Base-by-base conservation (phyloP, 2,888 invertebrate genomes). In the Andrena trimmerana region DNA sequence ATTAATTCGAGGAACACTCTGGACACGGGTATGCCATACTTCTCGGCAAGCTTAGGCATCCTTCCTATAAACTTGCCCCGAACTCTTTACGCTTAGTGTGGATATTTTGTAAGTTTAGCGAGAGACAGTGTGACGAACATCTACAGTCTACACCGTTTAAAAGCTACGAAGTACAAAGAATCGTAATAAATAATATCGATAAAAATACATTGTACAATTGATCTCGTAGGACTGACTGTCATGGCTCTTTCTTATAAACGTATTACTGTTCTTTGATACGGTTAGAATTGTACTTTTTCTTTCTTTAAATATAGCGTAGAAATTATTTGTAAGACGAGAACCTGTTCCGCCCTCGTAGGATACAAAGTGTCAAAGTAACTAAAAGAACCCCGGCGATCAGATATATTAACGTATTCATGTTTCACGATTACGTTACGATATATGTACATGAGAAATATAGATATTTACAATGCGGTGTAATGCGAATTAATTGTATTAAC, bases 121-220 rank as follows among this genome's bases (percentile, higher is more conserved):
- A 74, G 74, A 70, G 65, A 82, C 66, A 71, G 27, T 66, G 50
- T 67, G 42, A 60, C 31, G 27, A 70, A 66, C 78, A 60, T 59
- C 36, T 59, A 72, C 31, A 52, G 54, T 59, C 36, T 59, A 68
- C 31, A 52, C 24, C 36, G 48, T 36, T 71, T 70, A 74, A 31
- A 75, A 78, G 50, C 52, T 84, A 75, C n/a, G 24, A 77, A 78
- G 54, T 84, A 84, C 52, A 83, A 83, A 75, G 68, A 71, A 84
- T 68, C 62, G n/a, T 83, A 78, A 71, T 83, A 83, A 84, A 83
- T 83, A 83, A 84, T 50, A 65, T 67, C 65, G 62, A 57, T 80
- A 75, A 74, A 75, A 80, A 75, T 79, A 72, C 27, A 52, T 77
- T 54, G 54, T 74, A 82, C 36, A 73, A 52, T 57, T 57, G 27